A percentile compares a stretch with the other conserved stretches of the same genome.
phyloP scores from a whole-genome alignment of 2,888 invertebrate species.

The Ichneumoninae sp. region DNA sequence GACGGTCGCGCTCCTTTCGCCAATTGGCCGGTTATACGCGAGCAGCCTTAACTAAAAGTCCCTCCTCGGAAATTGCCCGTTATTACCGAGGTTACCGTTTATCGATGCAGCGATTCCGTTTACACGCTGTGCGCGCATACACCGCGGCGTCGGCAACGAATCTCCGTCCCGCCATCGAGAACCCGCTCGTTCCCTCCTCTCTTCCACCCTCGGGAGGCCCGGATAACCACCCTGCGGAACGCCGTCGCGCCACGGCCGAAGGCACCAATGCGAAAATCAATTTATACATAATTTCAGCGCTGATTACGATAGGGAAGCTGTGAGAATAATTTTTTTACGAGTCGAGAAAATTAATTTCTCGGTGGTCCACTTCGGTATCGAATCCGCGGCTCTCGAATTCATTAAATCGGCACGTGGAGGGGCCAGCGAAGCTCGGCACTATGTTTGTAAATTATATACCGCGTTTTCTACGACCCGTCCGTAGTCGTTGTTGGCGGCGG shows the following conservation, averaged over 20 bases:
- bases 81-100: constrained; percentile 81
- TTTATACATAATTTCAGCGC: constrained; percentile 50
- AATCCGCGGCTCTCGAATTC: constrained; percentile 32
- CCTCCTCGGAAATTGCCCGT: constrained; percentile 82
- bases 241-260: constrained; percentile 17
- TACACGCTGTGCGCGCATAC: constrained; percentile 59
- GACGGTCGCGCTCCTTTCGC: constrained; percentile 48
- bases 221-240: constrained; percentile 33
- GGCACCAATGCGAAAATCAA: constrained; percentile 56
- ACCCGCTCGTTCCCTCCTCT: constrained; percentile 4
- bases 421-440: constrained; percentile 62
- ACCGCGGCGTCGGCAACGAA: constrained; percentile 44
- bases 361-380: constrained; percentile 1
- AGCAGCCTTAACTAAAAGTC: constrained; percentile 81
- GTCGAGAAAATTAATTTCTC: constrained; percentile 43
- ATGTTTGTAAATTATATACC: constrained; percentile 36
- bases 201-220: constrained; percentile 20
- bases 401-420: constrained; percentile 67
- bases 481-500: neutral
- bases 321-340: constrained; percentile 17
- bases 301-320: neutral
- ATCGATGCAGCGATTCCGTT: constrained; percentile 79
- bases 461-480: neutral
- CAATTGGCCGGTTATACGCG: constrained; percentile 71
- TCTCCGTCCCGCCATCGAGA: constrained; percentile 25